Conservation (phyloP, 2,888 invertebrate species). For the Brachyopa scutellaris region DNA sequence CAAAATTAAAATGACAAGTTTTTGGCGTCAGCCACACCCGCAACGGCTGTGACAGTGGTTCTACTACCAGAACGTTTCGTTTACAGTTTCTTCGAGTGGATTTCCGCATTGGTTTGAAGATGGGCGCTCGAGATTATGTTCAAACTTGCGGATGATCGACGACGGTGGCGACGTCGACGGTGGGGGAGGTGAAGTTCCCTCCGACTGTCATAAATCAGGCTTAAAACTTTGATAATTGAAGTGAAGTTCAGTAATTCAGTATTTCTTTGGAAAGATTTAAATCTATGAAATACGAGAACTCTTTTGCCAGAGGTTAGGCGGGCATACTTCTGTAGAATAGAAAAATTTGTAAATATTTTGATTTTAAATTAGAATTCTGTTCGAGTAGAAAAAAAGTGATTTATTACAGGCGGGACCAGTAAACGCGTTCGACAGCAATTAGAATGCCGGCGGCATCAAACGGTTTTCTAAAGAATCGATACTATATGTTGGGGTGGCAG, state of each 20-base stretch:
- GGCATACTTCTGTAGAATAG: neutral
- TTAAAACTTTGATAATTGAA: constrained; percentile 46
- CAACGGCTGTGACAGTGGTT: constrained; percentile 18
- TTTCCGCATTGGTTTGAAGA: neutral
- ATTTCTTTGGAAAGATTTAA: neutral
- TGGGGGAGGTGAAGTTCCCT: neutral
- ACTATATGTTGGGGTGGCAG: no score
- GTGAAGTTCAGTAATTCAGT: neutral
- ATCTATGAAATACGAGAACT: neutral
- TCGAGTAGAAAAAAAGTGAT: constrained; percentile 8
- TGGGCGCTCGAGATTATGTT: constrained; percentile 4
- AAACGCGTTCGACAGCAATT: constrained; percentile 11
- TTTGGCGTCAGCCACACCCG: constrained; percentile 10
- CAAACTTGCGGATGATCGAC: constrained; percentile 3
- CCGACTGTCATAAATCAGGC: constrained; percentile 37
- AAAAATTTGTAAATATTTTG: constrained; percentile 15
- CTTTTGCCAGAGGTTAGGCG: neutral
- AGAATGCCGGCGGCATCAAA: constrained; percentile 30
- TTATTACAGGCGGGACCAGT: constrained; percentile 10
- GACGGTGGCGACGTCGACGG: neutral
- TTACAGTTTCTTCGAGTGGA: constrained; percentile 3
- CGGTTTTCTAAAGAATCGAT: neutral
- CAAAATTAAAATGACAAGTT: constrained; percentile 36
- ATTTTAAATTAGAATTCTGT: constrained; percentile 3
- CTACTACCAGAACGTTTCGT: neutral